Evolutionary conservation across 1,140 invertebrate genomes (phyloP).

Genomic region (Drosophila teissieri): DNA sequence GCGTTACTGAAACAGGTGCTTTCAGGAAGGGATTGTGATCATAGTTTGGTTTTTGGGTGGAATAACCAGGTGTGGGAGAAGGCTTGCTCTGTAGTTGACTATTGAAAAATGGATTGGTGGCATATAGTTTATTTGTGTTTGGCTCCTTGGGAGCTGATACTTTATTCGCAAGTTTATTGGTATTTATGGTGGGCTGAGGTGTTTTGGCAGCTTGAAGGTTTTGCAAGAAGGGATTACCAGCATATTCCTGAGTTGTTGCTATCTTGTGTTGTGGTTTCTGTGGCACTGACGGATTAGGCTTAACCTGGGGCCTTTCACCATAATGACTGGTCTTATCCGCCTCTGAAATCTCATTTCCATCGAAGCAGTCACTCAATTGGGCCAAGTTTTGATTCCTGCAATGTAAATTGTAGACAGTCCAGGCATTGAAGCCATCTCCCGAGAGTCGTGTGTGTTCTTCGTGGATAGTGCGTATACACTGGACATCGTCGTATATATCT

Average conservation of each 20-base stretch:
- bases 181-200: conserved; percentile 7
- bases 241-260: conserved; percentile 3
- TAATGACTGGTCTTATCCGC: conserved; percentile 19
- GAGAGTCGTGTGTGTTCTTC: conserved; percentile 87
- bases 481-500: conserved; percentile 88
- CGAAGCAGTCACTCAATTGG: conserved; percentile 59
- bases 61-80: background rate
- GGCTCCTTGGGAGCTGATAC: conserved; percentile 1
- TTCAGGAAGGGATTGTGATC: conserved; percentile 61
- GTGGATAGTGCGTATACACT: conserved; percentile 87
- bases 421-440: conserved; percentile 89
- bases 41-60: conserved; percentile 28
- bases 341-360: conserved; percentile 59
- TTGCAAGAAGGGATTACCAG: conserved; percentile 37
- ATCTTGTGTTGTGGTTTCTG: conserved; percentile 25
- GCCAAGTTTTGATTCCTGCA: conserved; percentile 48
- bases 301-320: conserved; percentile 9
- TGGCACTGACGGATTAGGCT: background rate
- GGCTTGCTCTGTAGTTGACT: background rate
- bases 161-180: conserved; percentile 23
- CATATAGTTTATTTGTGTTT: conserved; percentile 28
- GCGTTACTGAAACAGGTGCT: conserved; percentile 11
- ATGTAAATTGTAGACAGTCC: conserved; percentile 85
- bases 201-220: conserved; percentile 16
- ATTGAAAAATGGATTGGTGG: conserved; percentile 56